These are phyloP conservation scores for Hermaeophaga mercurialis DNA, from an alignment of 2,888 invertebrate genomes.

Conservation along the genomic window DNA sequence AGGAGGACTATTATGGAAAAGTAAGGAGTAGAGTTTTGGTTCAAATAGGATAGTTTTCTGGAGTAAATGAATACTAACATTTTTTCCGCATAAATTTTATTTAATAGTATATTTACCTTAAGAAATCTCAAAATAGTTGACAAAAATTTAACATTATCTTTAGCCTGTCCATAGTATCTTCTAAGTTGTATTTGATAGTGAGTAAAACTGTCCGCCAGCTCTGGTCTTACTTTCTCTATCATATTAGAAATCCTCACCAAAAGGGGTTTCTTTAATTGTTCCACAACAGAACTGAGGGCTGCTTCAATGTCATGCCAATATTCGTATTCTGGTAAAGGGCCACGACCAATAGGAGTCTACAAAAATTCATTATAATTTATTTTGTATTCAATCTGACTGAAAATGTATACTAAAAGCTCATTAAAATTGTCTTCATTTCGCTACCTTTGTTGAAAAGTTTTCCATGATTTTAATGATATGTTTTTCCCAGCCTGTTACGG, in stretches of 20 bases:
- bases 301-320: conserved; percentile 85
- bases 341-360: conserved; percentile 69
- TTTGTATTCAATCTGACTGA: too few relatives aligned
- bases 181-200: conserved; percentile 66
- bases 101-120: conserved; percentile 59
- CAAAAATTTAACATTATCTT: conserved; percentile 79
- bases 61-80: too few relatives aligned
- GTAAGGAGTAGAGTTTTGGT: too few relatives aligned
- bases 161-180: conserved; percentile 71
- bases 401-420: too few relatives aligned
- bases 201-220: conserved; percentile 65
- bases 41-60: too few relatives aligned
- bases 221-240: conserved; percentile 63
- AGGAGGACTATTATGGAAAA: too few relatives aligned
- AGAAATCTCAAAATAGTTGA: conserved; percentile 77
- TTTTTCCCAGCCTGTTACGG: conserved; percentile 68
- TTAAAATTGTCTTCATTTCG: too few relatives aligned
- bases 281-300: conserved; percentile 76
- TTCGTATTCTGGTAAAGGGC: conserved; percentile 83
- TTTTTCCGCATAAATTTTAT: too few relatives aligned
- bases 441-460: conserved; percentile 61
- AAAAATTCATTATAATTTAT: conserved; percentile 20
- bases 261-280: conserved; percentile 78
- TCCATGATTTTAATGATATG: conserved; percentile 67
- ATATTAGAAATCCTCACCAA: conserved; percentile 67